phyloP scores from a whole-genome alignment of 2,113 vertebrate species.

The Sitta europaea region DNA sequence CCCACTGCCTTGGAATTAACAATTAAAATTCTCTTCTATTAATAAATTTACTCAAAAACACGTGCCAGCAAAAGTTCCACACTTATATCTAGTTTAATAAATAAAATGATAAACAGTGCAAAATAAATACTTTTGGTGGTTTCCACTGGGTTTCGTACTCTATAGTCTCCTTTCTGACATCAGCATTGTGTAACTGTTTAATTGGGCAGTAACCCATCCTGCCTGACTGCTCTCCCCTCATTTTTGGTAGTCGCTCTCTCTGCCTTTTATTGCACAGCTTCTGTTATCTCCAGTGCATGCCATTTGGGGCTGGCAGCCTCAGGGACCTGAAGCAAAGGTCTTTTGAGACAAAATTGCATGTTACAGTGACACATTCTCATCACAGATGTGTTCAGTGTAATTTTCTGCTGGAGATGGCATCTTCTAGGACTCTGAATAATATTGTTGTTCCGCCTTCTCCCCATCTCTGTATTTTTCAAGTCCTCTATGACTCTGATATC shows the following conservation, averaged over 20 bases:
- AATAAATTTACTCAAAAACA: not conserved
- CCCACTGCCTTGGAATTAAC: not conserved
- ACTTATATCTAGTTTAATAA: not conserved
- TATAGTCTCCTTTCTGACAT: not conserved
- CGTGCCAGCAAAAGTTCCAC: not conserved
- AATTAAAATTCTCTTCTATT: not conserved
- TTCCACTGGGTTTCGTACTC: not conserved
- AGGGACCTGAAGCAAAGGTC: not conserved
- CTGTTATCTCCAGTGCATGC: not conserved
- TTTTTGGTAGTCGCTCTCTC: not conserved
- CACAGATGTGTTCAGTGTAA: not conserved
- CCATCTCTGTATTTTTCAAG: not conserved
- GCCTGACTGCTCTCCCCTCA: not conserved
- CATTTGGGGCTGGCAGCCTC: not conserved
- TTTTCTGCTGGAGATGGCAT: not conserved
- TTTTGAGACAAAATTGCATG: not conserved
- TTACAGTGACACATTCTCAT: not conserved
- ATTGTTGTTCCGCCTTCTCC: not conserved
- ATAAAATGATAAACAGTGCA: not conserved
- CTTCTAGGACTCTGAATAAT: not conserved
- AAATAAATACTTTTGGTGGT: not conserved
- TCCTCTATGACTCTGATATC: not conserved
- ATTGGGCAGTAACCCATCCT: not conserved
- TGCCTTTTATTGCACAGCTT: not conserved
- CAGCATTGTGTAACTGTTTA: not conserved